Base-by-base conservation (phyloP, 2,888 invertebrate species). In the Ochropleura leucogaster region DNA sequence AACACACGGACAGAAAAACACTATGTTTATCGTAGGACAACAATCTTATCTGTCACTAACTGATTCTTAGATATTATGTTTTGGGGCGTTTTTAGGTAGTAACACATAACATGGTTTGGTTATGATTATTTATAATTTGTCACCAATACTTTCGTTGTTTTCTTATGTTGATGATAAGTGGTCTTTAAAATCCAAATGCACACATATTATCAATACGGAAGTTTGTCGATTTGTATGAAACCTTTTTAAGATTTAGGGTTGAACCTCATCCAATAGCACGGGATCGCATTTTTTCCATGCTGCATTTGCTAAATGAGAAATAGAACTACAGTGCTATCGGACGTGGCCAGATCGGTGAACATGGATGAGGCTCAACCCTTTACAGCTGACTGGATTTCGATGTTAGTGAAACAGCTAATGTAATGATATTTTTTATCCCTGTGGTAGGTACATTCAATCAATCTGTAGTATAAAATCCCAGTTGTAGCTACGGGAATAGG, bases 31-130 rank as follows among this genome's bases (percentile, higher is more conserved):
- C 44, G 6, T 51, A 72, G 4, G 40, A 59, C n/a, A 40, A 46
- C 44, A 46, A 3, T 46, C 46, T 30, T 55, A 51, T 51, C n/a
- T 75, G n/a, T 46, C 20, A n/a, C n/a, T 49, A 30, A 49, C 10
- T 42, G 63, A 74, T 55, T 42, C 20, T 7, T 47, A 46, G 46
- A 75, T 47, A 60, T 18, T 20, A 10, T 51, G 5, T n/a, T 30
- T 16, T 20, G 20, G 10, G 8, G 20, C 4, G 3, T 9, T 74
- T 51, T 30, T n/a, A 12, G 8, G 14, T 57, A 44, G 9, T 42
- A 12, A n/a, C 9, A 74, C 3, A 40, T 62, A n/a, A n/a, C 20
- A 10, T 10, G n/a, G n/a, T 53, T 74, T 7, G 16, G 12, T 47
- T 44, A 68, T 44, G n/a, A 44, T 47, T 49, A 68, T 44, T 44